Conservation (phyloP, 2,797 vertebrate genomes). For the Hoplostethus atlanticus region DNA sequence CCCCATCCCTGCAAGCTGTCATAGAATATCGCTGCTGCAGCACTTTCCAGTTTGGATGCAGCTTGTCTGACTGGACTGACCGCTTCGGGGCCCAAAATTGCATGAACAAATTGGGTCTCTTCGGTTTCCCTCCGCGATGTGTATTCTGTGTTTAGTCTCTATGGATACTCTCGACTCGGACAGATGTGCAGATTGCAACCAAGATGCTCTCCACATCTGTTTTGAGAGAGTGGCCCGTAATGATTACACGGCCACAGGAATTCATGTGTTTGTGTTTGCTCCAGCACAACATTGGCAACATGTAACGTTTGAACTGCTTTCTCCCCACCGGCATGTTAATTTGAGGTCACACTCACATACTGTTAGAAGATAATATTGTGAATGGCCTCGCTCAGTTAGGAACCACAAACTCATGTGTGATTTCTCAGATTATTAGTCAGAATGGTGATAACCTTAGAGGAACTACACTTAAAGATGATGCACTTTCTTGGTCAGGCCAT, state of each 20-base stretch:
- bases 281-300: conserved; percentile 56
- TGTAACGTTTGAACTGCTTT: conserved; percentile 56
- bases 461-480: no score
- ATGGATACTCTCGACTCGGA: conserved; percentile 40
- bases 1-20: background rate
- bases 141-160: conserved; percentile 34
- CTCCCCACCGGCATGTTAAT: conserved; percentile 54
- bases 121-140: conserved; percentile 18
- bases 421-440: background rate
- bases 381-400: background rate
- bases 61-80: conserved; percentile 17
- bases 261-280: conserved; percentile 71
- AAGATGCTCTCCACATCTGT: conserved; percentile 62
- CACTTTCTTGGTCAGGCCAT: background rate
- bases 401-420: background rate
- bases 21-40: background rate
- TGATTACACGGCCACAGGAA: conserved; percentile 49
- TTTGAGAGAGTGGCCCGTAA: conserved; percentile 47
- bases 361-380: background rate
- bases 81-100: background rate
- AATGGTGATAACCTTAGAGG: background rate
- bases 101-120: conserved; percentile 5
- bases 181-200: conserved; percentile 51
- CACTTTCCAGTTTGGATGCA: background rate
- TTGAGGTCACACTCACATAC: conserved; percentile 43